Evolutionary conservation across 1,140 invertebrate species (phyloP).

Genomic region (Calephelis virginiensis): DNA sequence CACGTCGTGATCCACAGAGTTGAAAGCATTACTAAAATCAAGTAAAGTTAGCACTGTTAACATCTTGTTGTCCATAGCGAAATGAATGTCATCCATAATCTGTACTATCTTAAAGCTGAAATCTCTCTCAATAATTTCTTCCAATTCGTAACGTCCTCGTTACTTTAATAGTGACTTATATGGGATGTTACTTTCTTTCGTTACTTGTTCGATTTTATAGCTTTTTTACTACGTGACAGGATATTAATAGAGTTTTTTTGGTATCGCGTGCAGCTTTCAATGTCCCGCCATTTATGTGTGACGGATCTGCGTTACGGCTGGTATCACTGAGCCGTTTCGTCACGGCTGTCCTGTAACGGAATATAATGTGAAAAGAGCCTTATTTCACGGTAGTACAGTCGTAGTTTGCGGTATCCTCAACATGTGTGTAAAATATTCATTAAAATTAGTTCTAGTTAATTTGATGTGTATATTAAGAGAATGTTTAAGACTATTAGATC

Average conservation of each 20-base stretch:
- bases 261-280: conserved; percentile 26
- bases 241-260: conserved; percentile 17
- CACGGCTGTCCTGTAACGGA: conserved; percentile 12
- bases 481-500: neutral
- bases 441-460: conserved; percentile 24
- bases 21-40: no score
- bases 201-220: neutral
- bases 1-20: no score
- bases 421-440: conserved; percentile 28
- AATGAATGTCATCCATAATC: no score
- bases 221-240: neutral
- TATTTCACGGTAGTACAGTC: neutral
- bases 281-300: conserved; percentile 31
- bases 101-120: no score
- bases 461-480: conserved; percentile 3
- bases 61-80: no score
- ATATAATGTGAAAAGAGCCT: neutral
- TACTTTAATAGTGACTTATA: no score
- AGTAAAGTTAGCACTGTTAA: no score
- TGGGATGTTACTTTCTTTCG: no score
- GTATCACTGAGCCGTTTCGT: conserved; percentile 5
- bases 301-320: conserved; percentile 25
- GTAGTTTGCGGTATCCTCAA: neutral
- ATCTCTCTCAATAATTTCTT: no score
- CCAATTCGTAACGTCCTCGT: no score